Base-by-base conservation (phyloP, 2,797 vertebrate genomes). In the Bovichtus diacanthus region DNA sequence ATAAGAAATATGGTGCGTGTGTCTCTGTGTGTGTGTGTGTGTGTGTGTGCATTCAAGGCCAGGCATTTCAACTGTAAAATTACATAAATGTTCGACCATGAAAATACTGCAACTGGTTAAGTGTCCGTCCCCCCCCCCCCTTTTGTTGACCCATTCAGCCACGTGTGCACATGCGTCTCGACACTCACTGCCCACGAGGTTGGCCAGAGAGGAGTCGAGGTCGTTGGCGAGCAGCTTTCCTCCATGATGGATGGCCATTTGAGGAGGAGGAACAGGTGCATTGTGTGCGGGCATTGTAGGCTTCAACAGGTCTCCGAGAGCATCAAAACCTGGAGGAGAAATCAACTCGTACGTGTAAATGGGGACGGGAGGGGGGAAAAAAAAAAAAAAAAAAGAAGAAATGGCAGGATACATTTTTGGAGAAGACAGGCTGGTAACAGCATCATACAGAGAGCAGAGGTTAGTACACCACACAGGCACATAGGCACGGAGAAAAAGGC, bases 101-200 rank as follows among this genome's bases (percentile, higher is more conserved):
- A 2, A 41, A 66, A 25, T 16, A 18, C 23, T 43, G 12, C 13
- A 19, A 25, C 6, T 47, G 4, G 3, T 53, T 0, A 39, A 59
- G 60, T 38, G 31, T 9, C 49, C 38, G 54, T 19, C 36, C 12
- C 10, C 11, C 36, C 13, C 36, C 8, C 12, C 10, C 31, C 29
- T n/a, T 51, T 54, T 34, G 49, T 8, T 11, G 43, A 73, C 54
- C 70, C 50, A 16, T 60, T 63, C n/a, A 3, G 41, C 31, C 68
- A 21, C 9, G 1, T 0, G 16, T 49, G 18, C n/a, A 49, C 68
- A 44, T 51, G 43, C 19, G 53, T 84, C 29, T 53, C 23, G 36
- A 85, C 38, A 94, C 96, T 96, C 93, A 99, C 97, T 97, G 95
- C 96, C 96, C 68, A 97, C 95, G 55, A 97, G 94, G 91, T 96